Conservation (phyloP, 2,797 vertebrate species). For the Characodon lateralis region DNA sequence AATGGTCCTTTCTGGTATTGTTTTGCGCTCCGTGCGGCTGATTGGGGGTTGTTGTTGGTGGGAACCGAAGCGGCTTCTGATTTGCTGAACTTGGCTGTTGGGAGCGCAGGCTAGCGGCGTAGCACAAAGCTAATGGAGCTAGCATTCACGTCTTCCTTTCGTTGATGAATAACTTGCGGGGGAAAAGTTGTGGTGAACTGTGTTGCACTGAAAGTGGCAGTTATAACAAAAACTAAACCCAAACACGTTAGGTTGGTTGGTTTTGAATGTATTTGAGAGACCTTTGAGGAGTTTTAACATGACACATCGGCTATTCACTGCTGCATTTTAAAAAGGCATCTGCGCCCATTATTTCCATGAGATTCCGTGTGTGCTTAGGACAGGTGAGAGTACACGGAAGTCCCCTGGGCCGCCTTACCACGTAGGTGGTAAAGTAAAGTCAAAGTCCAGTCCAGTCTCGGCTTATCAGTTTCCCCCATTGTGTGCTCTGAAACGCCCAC, state of each 20-base stretch:
- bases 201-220: background rate
- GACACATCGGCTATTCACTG: background rate
- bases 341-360: background rate
- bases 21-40: background rate
- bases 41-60: background rate
- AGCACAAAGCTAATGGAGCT: conserved; percentile 46
- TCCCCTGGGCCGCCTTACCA: conserved; percentile 10
- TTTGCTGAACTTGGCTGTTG: conserved; percentile 40
- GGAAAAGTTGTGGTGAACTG: conserved; percentile 11
- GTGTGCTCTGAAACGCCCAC: conserved; percentile 37
- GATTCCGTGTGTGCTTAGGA: background rate
- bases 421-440: conserved; percentile 21
- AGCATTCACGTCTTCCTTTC: background rate
- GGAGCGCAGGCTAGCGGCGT: conserved; percentile 34
- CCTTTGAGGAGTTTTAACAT: conserved; percentile 3
- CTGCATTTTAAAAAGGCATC: background rate
- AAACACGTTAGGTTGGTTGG: rapidly evolving
- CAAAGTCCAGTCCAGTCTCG: conserved; percentile 75
- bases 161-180: conserved; percentile 27
- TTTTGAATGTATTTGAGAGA: background rate
- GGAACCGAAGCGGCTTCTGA: background rate
- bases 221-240: rapidly evolving
- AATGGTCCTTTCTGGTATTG: conserved; percentile 5
- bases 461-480: conserved; percentile 32
- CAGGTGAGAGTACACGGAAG: conserved; percentile 70